A percentile compares a stretch with the other conserved stretches of the same genome.
Evolutionary conservation across 2,797 vertebrate genomes (phyloP).

Genomic region (Myotis planiceps): DNA sequence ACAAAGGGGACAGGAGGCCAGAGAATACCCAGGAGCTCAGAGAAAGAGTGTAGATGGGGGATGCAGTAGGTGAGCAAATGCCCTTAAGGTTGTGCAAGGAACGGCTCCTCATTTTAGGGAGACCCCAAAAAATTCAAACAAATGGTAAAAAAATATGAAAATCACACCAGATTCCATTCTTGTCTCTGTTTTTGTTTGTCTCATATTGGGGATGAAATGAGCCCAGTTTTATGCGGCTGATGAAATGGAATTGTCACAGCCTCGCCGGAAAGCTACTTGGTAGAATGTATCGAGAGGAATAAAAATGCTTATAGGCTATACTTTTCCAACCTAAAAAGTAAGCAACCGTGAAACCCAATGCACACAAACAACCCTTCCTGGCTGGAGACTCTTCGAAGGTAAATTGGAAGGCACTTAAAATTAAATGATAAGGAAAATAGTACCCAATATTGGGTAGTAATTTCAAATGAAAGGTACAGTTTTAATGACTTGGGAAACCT

Average conservation of each 20-base stretch:
- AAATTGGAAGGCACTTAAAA: background rate
- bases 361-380: background rate
- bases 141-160: background rate
- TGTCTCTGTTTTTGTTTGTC: background rate
- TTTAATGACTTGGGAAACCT: background rate
- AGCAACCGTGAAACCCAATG: background rate
- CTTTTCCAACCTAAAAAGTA: background rate
- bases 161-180: background rate
- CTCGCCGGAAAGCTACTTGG: background rate
- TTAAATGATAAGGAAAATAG: background rate
- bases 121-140: background rate
- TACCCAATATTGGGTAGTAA: background rate
- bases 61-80: background rate
- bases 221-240: background rate
- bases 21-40: background rate
- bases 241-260: background rate
- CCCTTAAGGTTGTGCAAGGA: background rate
- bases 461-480: constrained; percentile 13
- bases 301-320: background rate
- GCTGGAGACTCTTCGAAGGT: background rate
- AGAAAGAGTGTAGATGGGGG: background rate
- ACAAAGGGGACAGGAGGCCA: background rate
- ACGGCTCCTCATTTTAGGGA: background rate
- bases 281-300: background rate
- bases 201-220: background rate